Percentiles rank a stretch among this genome's conserved stretches.
These are phyloP conservation scores for Chymomyza costata DNA, from an alignment of 1,140 invertebrate genomes.

Conservation along the genomic window DNA sequence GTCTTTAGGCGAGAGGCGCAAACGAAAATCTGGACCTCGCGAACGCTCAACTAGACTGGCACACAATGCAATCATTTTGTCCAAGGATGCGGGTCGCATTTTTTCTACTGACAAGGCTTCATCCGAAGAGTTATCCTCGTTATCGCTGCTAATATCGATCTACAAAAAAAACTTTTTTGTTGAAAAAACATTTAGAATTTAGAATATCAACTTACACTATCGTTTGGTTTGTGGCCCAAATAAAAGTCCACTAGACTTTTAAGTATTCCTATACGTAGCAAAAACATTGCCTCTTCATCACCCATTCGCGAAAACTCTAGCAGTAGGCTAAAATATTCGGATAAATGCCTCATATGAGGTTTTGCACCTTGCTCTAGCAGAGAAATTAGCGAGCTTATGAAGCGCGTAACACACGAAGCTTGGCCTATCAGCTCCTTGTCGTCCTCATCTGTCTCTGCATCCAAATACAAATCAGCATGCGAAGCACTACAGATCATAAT, in stretches of 20 bases:
- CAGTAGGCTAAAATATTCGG: conserved; percentile 93
- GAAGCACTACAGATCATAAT: conserved; percentile 74
- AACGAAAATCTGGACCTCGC: conserved; percentile 83
- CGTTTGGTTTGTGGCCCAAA: conserved; percentile 82
- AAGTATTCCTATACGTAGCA: conserved; percentile 90
- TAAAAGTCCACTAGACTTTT: conserved; percentile 94
- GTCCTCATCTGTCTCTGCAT: conserved; percentile 81
- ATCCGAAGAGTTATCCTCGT: conserved; percentile 83
- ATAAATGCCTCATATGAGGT: conserved; percentile 89
- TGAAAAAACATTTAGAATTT: neutral
- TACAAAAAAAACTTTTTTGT: too few species aligned
- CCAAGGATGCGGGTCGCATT: conserved; percentile 90
- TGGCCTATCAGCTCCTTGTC: conserved; percentile 84
- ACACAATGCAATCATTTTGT: conserved; percentile 95
- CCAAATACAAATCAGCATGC: conserved; percentile 84
- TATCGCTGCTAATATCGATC: conserved; percentile 83
- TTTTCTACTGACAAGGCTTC: conserved; percentile 79
- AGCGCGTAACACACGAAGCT: conserved; percentile 92
- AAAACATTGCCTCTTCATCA: conserved; percentile 91
- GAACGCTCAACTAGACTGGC: conserved; percentile 92
- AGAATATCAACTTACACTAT: conserved; percentile 56
- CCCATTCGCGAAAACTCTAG: conserved; percentile 97
- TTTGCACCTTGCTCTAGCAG: conserved; percentile 93
- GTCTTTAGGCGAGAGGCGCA: conserved; percentile 87
- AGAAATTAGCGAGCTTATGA: conserved; percentile 91